Base-by-base conservation (phyloP, 2,113 vertebrate genomes). In the Microtus ochrogaster region DNA sequence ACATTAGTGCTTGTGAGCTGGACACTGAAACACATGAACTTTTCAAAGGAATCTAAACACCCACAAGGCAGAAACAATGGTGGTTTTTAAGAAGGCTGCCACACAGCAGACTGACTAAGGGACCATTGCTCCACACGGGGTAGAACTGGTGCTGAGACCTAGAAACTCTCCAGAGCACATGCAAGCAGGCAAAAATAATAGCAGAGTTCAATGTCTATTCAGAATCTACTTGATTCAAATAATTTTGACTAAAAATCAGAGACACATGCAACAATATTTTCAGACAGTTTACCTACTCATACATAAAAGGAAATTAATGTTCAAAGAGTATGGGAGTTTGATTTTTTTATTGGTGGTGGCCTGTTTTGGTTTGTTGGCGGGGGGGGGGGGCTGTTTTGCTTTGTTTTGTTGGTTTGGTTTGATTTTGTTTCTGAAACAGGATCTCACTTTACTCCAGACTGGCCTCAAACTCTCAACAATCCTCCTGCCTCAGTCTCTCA, bases 21-120 rank as follows among this genome's bases (percentile, higher is more conserved):
- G 85, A 97, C 82, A 96, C 5, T 79, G 85, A 94, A 73, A 97
- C 61, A 86, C 85, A 91, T 91, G 94, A 97, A 98, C 95, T 97
- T 97, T 73, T 96, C 83, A 87, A 96, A 97, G 91, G 95, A 96
- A 94, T 88, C 9, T 79, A 49, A 93, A 93, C 30, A 93, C 96
- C 52, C 96, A 96, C 93, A 78, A 78, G 66, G 0, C 41, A 70
- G 82, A 82, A 47, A 97, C 94, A 96, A 93, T 90, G 87, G 87
- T 91, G 79, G 96, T 95, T 96, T 97, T 97, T 92, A 81, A 83
- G 47, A 95, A 95, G 65, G 44, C 47, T 0, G 90, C 94, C 95
- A 94, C 28, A 41, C 47, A 78, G 79, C 83, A 84, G 94, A 63
- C 84, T 92, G 90, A 79, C 65, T 58, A 82, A 84, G 44, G 36